Evolutionary conservation across 92 coral and sea anemone species (phyloP).

Genomic region (Phymanthus crucifer): DNA sequence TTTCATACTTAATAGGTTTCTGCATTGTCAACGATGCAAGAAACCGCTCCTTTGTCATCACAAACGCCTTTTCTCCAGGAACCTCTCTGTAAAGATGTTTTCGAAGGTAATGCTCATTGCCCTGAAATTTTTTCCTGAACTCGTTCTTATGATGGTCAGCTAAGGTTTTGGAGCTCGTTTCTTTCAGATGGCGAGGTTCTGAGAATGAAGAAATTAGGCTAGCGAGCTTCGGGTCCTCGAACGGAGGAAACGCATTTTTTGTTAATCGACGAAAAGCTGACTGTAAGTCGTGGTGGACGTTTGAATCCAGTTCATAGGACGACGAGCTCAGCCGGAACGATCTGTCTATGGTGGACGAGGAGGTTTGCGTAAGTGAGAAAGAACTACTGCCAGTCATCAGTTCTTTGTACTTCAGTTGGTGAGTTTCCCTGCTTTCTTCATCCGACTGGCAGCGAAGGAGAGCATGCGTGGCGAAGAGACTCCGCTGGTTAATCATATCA

Average conservation of each 20-base stretch:
- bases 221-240: slow-evolving; percentile 57
- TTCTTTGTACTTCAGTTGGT: neutral
- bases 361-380: neutral
- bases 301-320: slow-evolving; percentile 6
- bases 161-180: slow-evolving; percentile 55
- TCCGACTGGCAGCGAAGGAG: slow-evolving; percentile 18
- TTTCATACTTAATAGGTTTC: slow-evolving; percentile 24
- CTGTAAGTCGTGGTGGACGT: neutral
- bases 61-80: slow-evolving; percentile 12
- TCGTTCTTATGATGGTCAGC: slow-evolving; percentile 86
- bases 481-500: slow-evolving; percentile 36
- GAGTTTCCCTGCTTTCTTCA: neutral
- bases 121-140: slow-evolving; percentile 82
- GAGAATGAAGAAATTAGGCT: slow-evolving; percentile 72
- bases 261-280: slow-evolving; percentile 22
- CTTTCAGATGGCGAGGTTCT: slow-evolving; percentile 49
- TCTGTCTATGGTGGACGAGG: neutral
- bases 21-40: slow-evolving; percentile 2
- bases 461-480: slow-evolving; percentile 20
- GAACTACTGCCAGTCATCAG: neutral
- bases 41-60: slow-evolving; percentile 18
- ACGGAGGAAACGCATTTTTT: slow-evolving; percentile 8
- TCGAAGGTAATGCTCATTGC: slow-evolving; percentile 82
- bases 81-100: slow-evolving; percentile 77
- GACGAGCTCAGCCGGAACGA: neutral